Evolutionary conservation across 2,888 invertebrate genomes (phyloP), one percentile per base, ranked within the genome.

Genomic region (Dyspetes luteomarginatus): DNA sequence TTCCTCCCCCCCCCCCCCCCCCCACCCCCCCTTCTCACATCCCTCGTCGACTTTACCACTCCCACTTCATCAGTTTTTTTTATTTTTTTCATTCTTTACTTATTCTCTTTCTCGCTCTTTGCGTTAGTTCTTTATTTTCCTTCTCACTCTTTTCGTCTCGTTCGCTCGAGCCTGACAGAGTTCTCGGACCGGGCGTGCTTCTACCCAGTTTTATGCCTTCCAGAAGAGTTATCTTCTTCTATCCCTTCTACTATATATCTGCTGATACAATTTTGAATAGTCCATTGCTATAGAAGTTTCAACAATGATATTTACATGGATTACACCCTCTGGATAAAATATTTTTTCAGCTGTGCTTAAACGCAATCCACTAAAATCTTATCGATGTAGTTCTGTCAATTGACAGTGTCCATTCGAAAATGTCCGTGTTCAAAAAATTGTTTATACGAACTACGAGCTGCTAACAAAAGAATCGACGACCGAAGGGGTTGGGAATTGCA

Each of bases 1-100:
- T 86, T 84, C 84, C 86, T 85, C 81, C 86, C 87, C 82, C 83
- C 85, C 83, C 84, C 81, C 77, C 84, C 86, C 81, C 81, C 85
- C 84, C 79, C 86, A 83, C 36, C 67, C 62, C 60, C n/a, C n/a
- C n/a, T n/a, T n/a, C 71, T 72, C 69, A 45, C 62, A 36, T 24
- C 69, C 26, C 62, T 73, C 76, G 30, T 30, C 36, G 24, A 4
- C 28, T 48, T 52, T 56, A 43, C 68, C 76, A 52, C 79, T 72
- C 67, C 72, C 62, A 65, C 73, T 78, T 58, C 30, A 56, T 52
- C 19, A n/a, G 58, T 58, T 62, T 36, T 55, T 41, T 67, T 56
- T 62, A 55, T 60, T 41, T n/a, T 30, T 41, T 30, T 30, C 73
- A 58, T 64, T 28, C 41, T 41, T 60, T 5, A 0, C 7, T 7